These are phyloP conservation scores for Tillus elongatus DNA, from an alignment of 2,888 invertebrate genomes.

Conservation along the genomic window DNA sequence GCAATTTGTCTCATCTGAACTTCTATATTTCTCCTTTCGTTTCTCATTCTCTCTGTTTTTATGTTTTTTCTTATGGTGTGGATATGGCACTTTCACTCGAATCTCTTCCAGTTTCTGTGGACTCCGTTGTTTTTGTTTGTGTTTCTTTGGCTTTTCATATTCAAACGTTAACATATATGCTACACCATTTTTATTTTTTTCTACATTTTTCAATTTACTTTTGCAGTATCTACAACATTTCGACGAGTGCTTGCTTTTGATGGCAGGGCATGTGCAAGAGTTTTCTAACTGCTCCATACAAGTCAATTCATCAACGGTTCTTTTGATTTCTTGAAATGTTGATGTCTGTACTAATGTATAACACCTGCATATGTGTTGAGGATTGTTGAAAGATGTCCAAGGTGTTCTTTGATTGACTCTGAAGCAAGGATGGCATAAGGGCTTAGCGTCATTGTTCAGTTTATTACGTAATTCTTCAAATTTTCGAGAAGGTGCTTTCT, in stretches of 20 bases:
- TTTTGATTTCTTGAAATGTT: slow-evolving; percentile 20
- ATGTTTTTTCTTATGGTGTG: slow-evolving; percentile 18
- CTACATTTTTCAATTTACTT: slow-evolving; percentile 26
- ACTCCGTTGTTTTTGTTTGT: slow-evolving; percentile 8
- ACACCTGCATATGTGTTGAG: slow-evolving; percentile 21
- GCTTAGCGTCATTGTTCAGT: slow-evolving; percentile 17
- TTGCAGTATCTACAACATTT: slow-evolving; percentile 26
- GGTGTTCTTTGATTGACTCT: slow-evolving; percentile 14
- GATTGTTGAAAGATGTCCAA: slow-evolving; percentile 17
- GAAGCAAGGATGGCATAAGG: slow-evolving; percentile 22
- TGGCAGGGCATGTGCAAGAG: slow-evolving; percentile 22
- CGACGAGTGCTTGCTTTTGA: slow-evolving; percentile 11
- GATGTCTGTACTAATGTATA: slow-evolving; percentile 18
- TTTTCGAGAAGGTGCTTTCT: slow-evolving; percentile 10
- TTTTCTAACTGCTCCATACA: slow-evolving; percentile 18
- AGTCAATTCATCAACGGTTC: slow-evolving; percentile 21
- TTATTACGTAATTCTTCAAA: slow-evolving; percentile 7
- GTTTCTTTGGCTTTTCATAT: slow-evolving; percentile 17
- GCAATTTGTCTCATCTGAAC: not conserved
- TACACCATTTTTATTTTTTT: slow-evolving; percentile 34
- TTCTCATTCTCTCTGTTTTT: slow-evolving; percentile 21
- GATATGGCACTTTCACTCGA: slow-evolving; percentile 27
- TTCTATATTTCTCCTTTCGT: slow-evolving; percentile 11
- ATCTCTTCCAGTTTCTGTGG: slow-evolving; percentile 26
- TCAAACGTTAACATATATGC: slow-evolving; percentile 43